Evolutionary conservation across 1,140 invertebrate species (phyloP), one percentile per base, ranked within the genome.

Genomic region (Leptonema lineaticorne): DNA sequence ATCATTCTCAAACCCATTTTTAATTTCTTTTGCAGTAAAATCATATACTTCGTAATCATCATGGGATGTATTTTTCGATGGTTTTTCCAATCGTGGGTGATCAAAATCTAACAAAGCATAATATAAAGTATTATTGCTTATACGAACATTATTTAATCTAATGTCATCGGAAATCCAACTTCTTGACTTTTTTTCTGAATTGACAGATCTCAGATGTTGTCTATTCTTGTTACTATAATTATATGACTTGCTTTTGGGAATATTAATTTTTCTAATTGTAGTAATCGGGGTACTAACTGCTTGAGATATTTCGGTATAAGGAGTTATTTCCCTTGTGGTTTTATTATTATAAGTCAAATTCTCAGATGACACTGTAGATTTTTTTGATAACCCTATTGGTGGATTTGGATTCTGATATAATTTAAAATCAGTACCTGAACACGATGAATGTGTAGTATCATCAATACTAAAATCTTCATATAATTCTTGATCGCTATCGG

Each of bases 71-170:
- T 29, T 5, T 16, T 22, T n/a, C 9, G 26, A 58, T 60, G 45
- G 37, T 60, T 67, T 64, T 48, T 45, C 22, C 33, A 14, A 1
- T 29, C 50, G 9, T 57, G 18, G 30, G 46, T 66, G 6, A 4
- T 64, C 16, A 60, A 73, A 73, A 63, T 73, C 71, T 56, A 73
- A 46, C 48, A 67, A 27, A 5, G 71, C 71, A 24, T 73, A 73
- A 37, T 68, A 67, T 26, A 70, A 30, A 59, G 59, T 58, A 48
- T 69, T 69, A 16, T n/a, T 48, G 53, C 45, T 33, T 11, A 28
- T 14, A 16, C 69, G 18, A 7, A 37, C 22, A 59, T 64, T 72
- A 69, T 72, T 72, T 18, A 64, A 69, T 9, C 50, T 41, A 4
- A 46, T 48, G 18, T 64, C 46, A 11, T 68, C 60, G 2, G 33